phyloP scores from a whole-genome alignment of 2,797 vertebrate species.

The Todus mexicanus region DNA sequence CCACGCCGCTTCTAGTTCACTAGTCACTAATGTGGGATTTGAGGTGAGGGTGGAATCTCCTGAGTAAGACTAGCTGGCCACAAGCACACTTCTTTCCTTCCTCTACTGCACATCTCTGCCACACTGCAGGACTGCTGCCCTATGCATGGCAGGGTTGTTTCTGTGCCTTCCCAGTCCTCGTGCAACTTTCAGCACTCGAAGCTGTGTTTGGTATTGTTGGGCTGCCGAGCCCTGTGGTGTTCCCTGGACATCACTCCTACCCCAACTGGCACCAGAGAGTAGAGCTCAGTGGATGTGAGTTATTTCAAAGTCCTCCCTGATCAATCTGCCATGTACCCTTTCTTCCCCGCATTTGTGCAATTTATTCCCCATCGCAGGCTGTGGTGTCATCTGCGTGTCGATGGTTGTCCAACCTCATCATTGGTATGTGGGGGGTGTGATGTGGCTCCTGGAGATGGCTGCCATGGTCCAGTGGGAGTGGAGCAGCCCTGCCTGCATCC shows the following conservation, averaged over 20 bases:
- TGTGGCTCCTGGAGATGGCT: background rate
- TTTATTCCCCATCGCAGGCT: background rate
- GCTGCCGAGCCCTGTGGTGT: background rate
- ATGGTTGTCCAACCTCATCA: background rate
- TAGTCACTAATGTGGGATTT: background rate
- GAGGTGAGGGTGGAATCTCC: background rate
- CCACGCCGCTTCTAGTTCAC: too few species aligned
- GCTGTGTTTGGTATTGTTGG: accelerated
- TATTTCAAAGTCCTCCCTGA: accelerated
- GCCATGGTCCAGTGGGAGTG: accelerated
- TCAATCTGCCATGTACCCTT: background rate
- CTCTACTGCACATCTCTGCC: background rate
- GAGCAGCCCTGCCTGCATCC: too few species aligned
- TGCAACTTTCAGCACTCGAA: background rate
- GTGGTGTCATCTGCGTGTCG: background rate
- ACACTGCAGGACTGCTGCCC: background rate
- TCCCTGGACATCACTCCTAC: accelerated
- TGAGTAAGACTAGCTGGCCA: background rate
- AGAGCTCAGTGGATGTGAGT: background rate
- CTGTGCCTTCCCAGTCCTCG: background rate
- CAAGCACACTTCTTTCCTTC: background rate
- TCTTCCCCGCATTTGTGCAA: background rate
- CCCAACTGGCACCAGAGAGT: accelerated
- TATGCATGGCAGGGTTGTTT: background rate
- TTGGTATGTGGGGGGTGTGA: accelerated